Percentiles rank a stretch among this genome's conserved stretches.
phyloP scores from a whole-genome alignment of 2,888 invertebrate genomes.

The Conops quadrifasciatus region DNA sequence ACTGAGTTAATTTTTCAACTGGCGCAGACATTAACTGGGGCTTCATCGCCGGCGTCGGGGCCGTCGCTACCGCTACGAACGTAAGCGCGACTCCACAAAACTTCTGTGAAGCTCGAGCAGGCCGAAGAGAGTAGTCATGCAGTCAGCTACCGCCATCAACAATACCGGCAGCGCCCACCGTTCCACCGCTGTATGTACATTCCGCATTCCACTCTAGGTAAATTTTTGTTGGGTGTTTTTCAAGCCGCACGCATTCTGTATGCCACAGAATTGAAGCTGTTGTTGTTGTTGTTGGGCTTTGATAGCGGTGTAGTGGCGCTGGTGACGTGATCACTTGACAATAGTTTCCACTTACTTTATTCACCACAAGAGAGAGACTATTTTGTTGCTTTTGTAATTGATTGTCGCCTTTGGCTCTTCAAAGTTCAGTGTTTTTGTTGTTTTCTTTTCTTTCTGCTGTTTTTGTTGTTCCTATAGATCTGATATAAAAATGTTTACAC shows the following conservation, averaged over 20 bases:
- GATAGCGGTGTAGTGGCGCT: background rate
- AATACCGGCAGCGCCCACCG: background rate
- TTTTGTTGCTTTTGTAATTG: slow-evolving; percentile 38
- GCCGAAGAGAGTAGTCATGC: background rate
- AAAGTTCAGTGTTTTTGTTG: slow-evolving; percentile 34
- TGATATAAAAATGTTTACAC: slow-evolving; percentile 47
- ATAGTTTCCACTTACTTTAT: slow-evolving; percentile 18
- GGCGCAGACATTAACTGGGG: slow-evolving; percentile 49
- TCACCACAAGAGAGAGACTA: slow-evolving; percentile 24
- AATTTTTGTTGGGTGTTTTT: background rate
- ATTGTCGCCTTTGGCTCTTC: background rate
- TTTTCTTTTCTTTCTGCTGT: slow-evolving; percentile 43
- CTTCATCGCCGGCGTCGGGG: slow-evolving; percentile 36
- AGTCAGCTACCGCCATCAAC: background rate
- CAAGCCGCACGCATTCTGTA: too few relatives aligned
- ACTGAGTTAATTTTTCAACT: slow-evolving; percentile 57
- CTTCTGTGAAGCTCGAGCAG: slow-evolving; percentile 29
- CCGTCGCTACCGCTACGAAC: slow-evolving; percentile 13
- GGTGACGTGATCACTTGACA: background rate
- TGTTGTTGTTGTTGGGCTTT: background rate
- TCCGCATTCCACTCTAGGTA: background rate
- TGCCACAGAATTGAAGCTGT: background rate
- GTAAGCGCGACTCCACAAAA: slow-evolving; percentile 25
- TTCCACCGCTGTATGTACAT: background rate
- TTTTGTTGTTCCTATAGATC: slow-evolving; percentile 30